Evolutionary conservation across 2,113 vertebrate species (phyloP).

Genomic region (Seriola quinqueradiata): DNA sequence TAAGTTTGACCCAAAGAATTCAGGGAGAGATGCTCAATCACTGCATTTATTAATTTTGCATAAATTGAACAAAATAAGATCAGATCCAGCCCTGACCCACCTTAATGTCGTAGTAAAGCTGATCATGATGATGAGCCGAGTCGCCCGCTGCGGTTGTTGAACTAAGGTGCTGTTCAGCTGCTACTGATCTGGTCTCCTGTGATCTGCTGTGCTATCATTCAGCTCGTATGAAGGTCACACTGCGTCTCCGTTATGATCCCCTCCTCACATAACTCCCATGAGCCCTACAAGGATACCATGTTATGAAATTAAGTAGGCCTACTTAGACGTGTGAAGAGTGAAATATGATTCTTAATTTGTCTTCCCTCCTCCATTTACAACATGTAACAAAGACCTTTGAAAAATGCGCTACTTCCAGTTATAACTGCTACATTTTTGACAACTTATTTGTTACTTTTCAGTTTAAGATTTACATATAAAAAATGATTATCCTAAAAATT

Average conservation of each 20-base stretch:
- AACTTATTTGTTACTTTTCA: too few species aligned
- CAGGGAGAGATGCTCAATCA: background rate
- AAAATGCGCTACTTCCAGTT: background rate
- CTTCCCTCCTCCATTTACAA: background rate
- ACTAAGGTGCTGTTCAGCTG: background rate
- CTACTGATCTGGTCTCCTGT: constrained; percentile 6
- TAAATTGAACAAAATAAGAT: background rate
- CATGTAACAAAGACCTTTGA: background rate
- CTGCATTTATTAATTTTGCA: background rate
- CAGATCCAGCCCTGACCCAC: background rate
- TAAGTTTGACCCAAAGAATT: background rate
- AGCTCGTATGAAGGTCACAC: constrained; percentile 5
- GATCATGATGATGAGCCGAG: background rate
- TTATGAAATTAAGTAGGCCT: background rate
- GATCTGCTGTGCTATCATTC: background rate
- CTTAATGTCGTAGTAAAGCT: background rate
- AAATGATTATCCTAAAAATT: too few species aligned
- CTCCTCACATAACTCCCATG: background rate
- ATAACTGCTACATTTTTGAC: too few species aligned
- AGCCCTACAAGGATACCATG: background rate
- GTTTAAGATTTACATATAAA: too few species aligned
- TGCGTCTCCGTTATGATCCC: constrained; percentile 1
- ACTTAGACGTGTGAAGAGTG: background rate
- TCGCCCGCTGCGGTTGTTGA: background rate
- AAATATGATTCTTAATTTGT: background rate